Percentiles rank a stretch among this genome's conserved stretches.
Evolutionary conservation across 2,113 vertebrate species (phyloP).

Genomic region (Neopipo cinnamomea): DNA sequence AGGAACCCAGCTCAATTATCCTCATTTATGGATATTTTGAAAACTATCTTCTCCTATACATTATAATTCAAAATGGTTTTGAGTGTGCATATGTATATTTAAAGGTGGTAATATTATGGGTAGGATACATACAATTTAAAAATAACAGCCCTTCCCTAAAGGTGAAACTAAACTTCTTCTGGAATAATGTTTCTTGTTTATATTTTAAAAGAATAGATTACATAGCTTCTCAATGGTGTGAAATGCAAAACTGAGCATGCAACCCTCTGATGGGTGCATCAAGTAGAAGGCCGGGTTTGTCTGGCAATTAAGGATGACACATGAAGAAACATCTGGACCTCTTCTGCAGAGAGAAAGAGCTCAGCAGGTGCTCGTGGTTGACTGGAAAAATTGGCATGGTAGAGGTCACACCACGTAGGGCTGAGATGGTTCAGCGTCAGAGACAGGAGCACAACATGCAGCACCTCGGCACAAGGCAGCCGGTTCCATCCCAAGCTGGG

Average conservation of each 20-base stretch:
- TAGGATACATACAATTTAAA: neutral
- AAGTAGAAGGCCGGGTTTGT: neutral
- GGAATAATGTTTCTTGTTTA: neutral
- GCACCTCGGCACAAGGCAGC: neutral
- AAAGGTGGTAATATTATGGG: neutral
- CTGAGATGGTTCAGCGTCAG: neutral
- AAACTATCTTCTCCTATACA: constrained; percentile 10
- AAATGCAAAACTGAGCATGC: neutral
- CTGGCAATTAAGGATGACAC: neutral
- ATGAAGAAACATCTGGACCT: neutral
- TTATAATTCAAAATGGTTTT: neutral
- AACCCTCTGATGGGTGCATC: neutral
- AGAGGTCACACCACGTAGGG: too few species aligned
- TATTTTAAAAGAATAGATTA: neutral
- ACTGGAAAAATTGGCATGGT: neutral
- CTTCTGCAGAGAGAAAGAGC: neutral
- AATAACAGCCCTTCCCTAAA: neutral
- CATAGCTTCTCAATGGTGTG: neutral
- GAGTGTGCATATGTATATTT: neutral
- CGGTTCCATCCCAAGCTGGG: neutral
- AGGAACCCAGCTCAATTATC: neutral
- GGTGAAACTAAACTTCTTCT: neutral
- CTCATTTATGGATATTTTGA: constrained; percentile 38
- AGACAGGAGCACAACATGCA: rapidly evolving
- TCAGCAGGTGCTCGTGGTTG: neutral